Base-by-base conservation (phyloP, 2,113 vertebrate genomes). In the Passer montanus region DNA sequence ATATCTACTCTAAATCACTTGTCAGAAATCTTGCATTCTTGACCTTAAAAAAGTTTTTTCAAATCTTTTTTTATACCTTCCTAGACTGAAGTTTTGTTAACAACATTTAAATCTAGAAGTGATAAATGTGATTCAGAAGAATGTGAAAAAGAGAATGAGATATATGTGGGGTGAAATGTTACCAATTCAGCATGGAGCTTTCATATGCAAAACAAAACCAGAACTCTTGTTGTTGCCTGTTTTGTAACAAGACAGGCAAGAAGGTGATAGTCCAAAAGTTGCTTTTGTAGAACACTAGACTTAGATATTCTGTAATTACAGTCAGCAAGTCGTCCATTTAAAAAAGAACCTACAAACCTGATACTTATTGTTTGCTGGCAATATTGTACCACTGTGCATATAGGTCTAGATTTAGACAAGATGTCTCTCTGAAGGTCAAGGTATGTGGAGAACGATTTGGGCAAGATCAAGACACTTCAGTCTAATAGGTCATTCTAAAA, bases 121-220 rank as follows among this genome's bases (percentile, higher is more conserved):
- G 26, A 90, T 67, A 84, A 83, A 91, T 64, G 10, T 8, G 46
- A 13, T 47, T 50, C 9, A 64, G 92, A 83, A 76, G 3, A 84
- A n/a, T 23, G 4, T 16, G 62, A 27, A 50, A 84, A 94, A 80
- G 26, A 94, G 27, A 94, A 90, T 53, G 27, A 95, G 13, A 74
- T 56, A 39, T 46, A 85, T 63, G 23, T 58, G 26, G 24, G 19
- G 10, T 76, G 18, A 43, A 66, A 31, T 64, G 72, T 75, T 89
- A 88, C 64, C 37, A 85, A 64, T 79, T 93, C 84, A 92, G 69
- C n/a, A 93, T 92, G 52, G 15, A 81, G 1, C 5, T 84, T 82
- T 69, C 75, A 55, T 14, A 77, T 84, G 22, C 7, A 73, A 84
- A 90, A 87, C 3, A 73, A 89, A 75, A 84, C 50, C 6, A 76